phyloP scores from a whole-genome alignment of 2,797 vertebrate species.

The Nannoperca australis region DNA sequence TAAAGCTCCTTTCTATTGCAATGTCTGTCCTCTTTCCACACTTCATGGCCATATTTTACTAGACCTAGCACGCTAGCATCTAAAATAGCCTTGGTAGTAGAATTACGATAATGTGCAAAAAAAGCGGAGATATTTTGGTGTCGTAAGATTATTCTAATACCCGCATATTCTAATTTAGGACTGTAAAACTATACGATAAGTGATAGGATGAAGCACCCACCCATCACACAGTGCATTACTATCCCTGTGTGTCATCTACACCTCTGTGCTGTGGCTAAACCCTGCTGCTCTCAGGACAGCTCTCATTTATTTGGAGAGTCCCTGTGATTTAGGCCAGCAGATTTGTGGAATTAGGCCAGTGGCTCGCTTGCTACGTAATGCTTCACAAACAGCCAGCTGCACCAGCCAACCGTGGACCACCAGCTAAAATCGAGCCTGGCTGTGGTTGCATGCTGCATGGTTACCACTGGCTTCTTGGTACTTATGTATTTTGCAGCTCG shows the following conservation, averaged over 20 bases:
- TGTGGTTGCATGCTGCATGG: slow-evolving; percentile 13
- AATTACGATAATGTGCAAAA: slow-evolving; percentile 5
- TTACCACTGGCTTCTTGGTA: slow-evolving; percentile 5
- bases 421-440: slow-evolving; percentile 30
- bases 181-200: slow-evolving; percentile 46
- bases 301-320: slow-evolving; percentile 78
- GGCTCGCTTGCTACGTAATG: slow-evolving; percentile 74
- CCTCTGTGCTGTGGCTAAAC: slow-evolving; percentile 63
- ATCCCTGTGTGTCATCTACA: slow-evolving; percentile 63
- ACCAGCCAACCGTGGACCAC: slow-evolving; percentile 41
- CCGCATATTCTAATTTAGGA: slow-evolving; percentile 32
- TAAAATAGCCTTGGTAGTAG: slow-evolving; percentile 25
- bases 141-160: slow-evolving; percentile 23
- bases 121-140: slow-evolving; percentile 16
- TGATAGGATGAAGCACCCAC: slow-evolving; percentile 38
- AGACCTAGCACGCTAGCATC: not conserved
- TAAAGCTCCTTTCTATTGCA: not conserved
- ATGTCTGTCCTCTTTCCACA: not conserved
- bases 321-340: slow-evolving; percentile 82
- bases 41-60: not conserved
- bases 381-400: slow-evolving; percentile 67
- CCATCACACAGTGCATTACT: slow-evolving; percentile 39
- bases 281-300: slow-evolving; percentile 67
- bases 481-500: slow-evolving; percentile 8
- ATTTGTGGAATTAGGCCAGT: slow-evolving; percentile 86